A percentile compares a stretch with the other conserved stretches of the same genome.
Conservation (phyloP, 2,113 vertebrate species). For the Grantiella picta region DNA sequence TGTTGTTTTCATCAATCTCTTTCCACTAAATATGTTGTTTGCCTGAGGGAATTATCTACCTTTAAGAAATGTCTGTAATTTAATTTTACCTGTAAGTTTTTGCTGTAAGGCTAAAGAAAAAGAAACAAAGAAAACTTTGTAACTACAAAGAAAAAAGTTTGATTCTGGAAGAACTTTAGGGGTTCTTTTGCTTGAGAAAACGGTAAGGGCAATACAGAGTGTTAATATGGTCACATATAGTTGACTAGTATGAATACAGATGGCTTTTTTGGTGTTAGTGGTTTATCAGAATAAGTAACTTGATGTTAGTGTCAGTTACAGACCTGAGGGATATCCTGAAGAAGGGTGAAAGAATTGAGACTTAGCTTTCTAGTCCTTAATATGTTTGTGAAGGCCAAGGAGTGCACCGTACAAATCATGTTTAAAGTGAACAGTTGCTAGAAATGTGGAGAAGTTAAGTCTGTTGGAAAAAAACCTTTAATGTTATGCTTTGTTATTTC, state of each 20-base stretch:
- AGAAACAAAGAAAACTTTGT: neutral
- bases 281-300: neutral
- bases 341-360: neutral
- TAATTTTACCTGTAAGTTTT: neutral
- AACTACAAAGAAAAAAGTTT: neutral
- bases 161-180: neutral
- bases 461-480: neutral
- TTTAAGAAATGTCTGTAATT: neutral
- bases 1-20: neutral
- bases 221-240: neutral
- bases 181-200: neutral
- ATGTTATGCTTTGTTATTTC: neutral
- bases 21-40: neutral
- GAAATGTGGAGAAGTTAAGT: neutral
- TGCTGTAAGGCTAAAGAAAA: neutral
- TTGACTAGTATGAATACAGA: neutral
- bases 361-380: neutral
- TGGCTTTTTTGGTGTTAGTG: neutral
- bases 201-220: neutral
- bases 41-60: neutral
- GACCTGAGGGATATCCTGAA: neutral
- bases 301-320: neutral
- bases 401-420: neutral
- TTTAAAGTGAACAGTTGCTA: neutral
- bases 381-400: neutral